A percentile compares a stretch with the other conserved stretches of the same genome.
Evolutionary conservation across 2,113 vertebrate genomes (phyloP).

Genomic region (Bagarius yarrelli): DNA sequence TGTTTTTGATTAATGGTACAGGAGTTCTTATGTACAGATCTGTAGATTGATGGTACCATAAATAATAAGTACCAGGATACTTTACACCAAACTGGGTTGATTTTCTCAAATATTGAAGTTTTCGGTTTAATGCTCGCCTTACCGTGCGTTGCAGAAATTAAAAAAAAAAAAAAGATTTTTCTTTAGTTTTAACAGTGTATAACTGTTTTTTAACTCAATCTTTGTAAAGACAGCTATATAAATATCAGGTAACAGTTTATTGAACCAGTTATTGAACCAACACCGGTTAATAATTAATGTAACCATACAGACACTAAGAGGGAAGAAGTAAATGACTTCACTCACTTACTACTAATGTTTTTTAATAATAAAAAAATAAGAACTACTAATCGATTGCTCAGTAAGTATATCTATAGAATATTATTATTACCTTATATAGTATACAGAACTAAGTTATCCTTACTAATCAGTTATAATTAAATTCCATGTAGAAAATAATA

Average conservation of each 20-base stretch:
- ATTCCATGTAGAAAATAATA: too few relatives aligned
- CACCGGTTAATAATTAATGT: background rate
- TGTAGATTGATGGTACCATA: background rate
- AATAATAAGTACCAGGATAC: background rate
- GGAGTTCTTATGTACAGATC: background rate
- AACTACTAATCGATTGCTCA: background rate
- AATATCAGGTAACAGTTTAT: background rate
- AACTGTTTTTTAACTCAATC: too few relatives aligned
- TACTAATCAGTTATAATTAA: too few relatives aligned
- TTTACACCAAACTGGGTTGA: constrained; percentile 6
- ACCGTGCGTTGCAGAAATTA: too few relatives aligned
- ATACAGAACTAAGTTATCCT: too few relatives aligned
- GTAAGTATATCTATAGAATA: too few relatives aligned
- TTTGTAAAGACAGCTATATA: background rate
- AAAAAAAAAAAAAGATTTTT: too few relatives aligned
- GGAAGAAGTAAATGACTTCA: too few relatives aligned
- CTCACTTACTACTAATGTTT: background rate
- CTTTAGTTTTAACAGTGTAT: too few relatives aligned
- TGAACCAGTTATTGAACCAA: background rate
- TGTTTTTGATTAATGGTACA: background rate
- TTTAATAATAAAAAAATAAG: background rate
- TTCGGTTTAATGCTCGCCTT: too few relatives aligned
- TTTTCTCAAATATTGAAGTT: background rate
- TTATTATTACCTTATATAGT: too few relatives aligned
- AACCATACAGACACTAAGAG: too few relatives aligned